Evolutionary conservation across 2,888 invertebrate species (phyloP).

Genomic region (Melipona beecheii): DNA sequence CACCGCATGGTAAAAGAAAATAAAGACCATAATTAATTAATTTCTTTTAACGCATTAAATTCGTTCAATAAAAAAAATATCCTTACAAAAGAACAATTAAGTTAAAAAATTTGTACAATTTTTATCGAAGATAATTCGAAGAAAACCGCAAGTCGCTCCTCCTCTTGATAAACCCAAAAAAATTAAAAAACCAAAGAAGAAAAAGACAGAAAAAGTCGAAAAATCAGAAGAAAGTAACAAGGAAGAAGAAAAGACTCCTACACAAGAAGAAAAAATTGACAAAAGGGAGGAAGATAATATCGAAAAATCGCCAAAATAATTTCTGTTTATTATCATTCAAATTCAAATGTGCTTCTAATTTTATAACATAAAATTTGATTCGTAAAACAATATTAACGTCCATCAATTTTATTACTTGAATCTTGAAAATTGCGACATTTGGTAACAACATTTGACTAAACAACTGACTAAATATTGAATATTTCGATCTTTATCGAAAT

Average conservation of each 20-base stretch:
- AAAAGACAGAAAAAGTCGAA: not conserved
- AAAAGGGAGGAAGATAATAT: not conserved
- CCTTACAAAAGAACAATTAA: not conserved
- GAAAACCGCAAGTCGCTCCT: constrained; percentile 1
- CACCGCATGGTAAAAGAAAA: constrained; percentile 46
- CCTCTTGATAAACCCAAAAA: not conserved
- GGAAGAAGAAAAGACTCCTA: not conserved
- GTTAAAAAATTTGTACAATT: not conserved
- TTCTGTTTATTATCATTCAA: not conserved
- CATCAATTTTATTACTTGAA: not conserved
- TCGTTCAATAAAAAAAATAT: not conserved
- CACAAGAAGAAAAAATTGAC: not conserved
- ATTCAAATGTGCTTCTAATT: not conserved
- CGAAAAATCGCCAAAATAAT: not conserved
- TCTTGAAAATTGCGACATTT: not conserved
- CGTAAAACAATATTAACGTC: not conserved
- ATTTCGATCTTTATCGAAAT: not conserved
- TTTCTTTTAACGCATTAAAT: too few species aligned
- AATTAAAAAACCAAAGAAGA: not conserved
- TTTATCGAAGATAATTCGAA: constrained; percentile 32
- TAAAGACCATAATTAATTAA: too few species aligned
- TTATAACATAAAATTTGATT: not conserved
- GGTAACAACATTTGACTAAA: not conserved
- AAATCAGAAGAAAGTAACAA: not conserved
- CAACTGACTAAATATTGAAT: not conserved